Percentiles rank a stretch among this genome's conserved stretches.
Conservation (phyloP, 2,113 vertebrate genomes). For the Epinephelus moara region DNA sequence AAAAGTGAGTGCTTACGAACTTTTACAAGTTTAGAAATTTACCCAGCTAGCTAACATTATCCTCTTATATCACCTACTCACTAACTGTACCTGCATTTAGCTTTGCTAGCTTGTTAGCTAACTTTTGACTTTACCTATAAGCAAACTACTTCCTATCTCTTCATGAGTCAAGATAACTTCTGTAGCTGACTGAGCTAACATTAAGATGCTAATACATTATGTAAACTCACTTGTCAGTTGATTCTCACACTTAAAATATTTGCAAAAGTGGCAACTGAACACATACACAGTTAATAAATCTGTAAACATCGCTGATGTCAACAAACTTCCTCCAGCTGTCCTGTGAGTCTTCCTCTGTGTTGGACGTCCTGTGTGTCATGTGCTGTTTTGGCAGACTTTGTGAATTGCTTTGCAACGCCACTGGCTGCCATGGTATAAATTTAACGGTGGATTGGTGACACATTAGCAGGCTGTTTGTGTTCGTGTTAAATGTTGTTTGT, state of each 20-base stretch:
- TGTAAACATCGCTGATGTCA: neutral
- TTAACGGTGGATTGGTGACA: neutral
- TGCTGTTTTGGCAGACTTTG: neutral
- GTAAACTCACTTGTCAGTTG: neutral
- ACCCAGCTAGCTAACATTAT: neutral
- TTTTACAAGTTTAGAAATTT: neutral
- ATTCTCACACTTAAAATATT: neutral
- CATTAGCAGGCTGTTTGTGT: neutral
- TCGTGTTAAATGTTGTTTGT: neutral
- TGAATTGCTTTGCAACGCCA: neutral
- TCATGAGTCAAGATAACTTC: neutral
- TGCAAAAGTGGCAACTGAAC: too few relatives aligned
- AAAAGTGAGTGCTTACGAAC: constrained; percentile 75
- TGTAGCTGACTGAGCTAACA: neutral
- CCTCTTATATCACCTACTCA: neutral
- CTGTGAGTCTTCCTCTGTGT: neutral
- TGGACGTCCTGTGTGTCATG: neutral
- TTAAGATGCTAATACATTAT: neutral
- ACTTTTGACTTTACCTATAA: neutral
- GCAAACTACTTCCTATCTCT: constrained; percentile 13
- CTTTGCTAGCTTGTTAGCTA: constrained; percentile 22
- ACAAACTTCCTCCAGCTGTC: neutral
- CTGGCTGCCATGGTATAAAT: neutral
- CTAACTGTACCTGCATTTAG: too few relatives aligned
- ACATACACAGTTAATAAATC: neutral